Base-by-base conservation (phyloP, 2,113 vertebrate genomes). In the Melierax canorus region DNA sequence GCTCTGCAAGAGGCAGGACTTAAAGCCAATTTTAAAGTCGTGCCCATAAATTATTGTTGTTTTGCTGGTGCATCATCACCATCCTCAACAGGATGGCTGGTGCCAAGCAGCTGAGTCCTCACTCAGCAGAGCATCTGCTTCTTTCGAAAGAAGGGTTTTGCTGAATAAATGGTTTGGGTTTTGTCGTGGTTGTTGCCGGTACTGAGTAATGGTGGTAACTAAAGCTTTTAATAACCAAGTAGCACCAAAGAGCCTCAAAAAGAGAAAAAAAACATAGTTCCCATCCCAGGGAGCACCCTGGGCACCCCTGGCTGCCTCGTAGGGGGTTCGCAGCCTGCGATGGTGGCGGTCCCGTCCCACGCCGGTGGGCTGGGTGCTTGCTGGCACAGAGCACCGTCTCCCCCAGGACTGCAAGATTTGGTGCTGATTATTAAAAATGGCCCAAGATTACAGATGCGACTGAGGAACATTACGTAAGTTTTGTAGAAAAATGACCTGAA, bases 401-500 rank as follows among this genome's bases (percentile, higher is more conserved):
- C 30, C 39, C 5, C 2, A 21, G 60, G 55, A 22, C 19, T 55
- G 46, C 30, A 48, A 59, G 80, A 20, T 55, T 85, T 64, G 67
- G 48, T 84, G 79, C 51, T 68, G 77, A 21, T 91, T 71, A 64
- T 86, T 84, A 68, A 74, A 92, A 86, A 58, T 48, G 69, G 62
- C 59, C 79, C 69, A 76, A 79, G 90, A 91, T 86, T 91, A 72
- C n/a, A 45, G 76, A 91, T 53, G 36, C 3, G 27, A 86, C 75
- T 93, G 72, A 94, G 81, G 51, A 88, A 79, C 56, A 76, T 96
- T 94, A 95, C 0, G 0, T 96, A 94, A 93, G 51, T 82, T 94
- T 77, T 74, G 77, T 86, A 64, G 86, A 74, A 97, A 95, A 97
- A 60, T 95, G 93, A 94, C 88, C 95, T 93, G 80, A 90, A 97